Conservation (phyloP, 2,888 invertebrate species). For the Octonoba sinensis region DNA sequence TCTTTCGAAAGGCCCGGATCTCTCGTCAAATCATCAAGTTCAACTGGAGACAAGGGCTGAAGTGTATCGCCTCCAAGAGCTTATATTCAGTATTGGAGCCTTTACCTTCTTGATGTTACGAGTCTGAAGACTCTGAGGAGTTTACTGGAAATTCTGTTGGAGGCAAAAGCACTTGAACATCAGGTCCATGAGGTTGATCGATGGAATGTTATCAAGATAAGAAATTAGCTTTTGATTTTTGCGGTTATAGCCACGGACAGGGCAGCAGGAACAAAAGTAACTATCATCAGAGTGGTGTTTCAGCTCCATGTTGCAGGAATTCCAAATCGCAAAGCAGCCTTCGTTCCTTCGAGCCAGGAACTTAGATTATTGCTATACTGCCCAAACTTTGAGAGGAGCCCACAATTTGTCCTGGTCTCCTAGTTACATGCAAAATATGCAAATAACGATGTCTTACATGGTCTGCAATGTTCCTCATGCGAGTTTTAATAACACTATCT, state of each 20-base stretch:
- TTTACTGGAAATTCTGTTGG: neutral
- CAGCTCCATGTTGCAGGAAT: neutral
- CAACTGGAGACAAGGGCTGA: conserved; percentile 5
- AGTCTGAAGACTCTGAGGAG: conserved; percentile 3
- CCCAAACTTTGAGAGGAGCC: conserved; percentile 8
- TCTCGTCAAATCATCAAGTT: conserved; percentile 8
- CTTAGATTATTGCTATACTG: conserved; percentile 5
- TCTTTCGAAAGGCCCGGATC: no score
- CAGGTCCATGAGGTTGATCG: conserved; percentile 9
- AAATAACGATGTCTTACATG: neutral
- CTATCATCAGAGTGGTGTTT: neutral
- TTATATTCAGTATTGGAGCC: conserved; percentile 5
- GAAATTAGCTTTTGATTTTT: conserved; percentile 4
- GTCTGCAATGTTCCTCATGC: neutral
- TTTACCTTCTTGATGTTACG: neutral
- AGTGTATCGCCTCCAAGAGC: neutral
- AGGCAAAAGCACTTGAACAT: conserved; percentile 19
- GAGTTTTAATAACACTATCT: no score
- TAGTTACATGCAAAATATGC: neutral
- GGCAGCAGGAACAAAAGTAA: conserved; percentile 11
- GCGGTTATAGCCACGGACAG: neutral
- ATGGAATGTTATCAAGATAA: conserved; percentile 8
- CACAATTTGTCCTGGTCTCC: conserved; percentile 10
- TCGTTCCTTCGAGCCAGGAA: neutral
- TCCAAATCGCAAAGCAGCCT: neutral